These are phyloP conservation scores for Aphelenchoides besseyi DNA, from an alignment of 1,140 invertebrate genomes.

Conservation along the genomic window DNA sequence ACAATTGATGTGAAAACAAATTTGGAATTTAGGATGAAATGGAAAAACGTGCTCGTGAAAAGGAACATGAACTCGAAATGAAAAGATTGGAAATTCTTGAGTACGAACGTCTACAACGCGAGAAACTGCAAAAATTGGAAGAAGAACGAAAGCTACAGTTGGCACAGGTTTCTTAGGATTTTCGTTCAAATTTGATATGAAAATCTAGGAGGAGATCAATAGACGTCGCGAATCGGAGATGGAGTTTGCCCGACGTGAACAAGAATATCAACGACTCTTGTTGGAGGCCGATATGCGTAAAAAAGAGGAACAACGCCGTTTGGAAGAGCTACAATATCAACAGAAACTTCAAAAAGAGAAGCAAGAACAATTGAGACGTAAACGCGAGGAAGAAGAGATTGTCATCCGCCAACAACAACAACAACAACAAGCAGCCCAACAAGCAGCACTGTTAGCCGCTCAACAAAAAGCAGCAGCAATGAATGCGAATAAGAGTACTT, in stretches of 20 bases:
- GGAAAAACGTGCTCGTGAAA: constrained; percentile 25
- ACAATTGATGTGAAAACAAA: not conserved
- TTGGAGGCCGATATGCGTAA: constrained; percentile 33
- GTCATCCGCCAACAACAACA: constrained; percentile 4
- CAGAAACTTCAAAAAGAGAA: not conserved
- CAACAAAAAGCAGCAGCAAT: constrained; percentile 28
- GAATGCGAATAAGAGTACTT: constrained; percentile 8
- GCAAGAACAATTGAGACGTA: not conserved
- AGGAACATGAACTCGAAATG: constrained; percentile 42
- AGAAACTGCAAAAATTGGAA: constrained; percentile 34
- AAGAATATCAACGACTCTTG: constrained; percentile 29
- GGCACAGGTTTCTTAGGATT: constrained; percentile 26
- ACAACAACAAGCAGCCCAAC: constrained; percentile 12
- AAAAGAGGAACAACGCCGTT: constrained; percentile 25
- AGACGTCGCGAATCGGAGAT: constrained; percentile 22
- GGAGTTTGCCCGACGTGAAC: constrained; percentile 18
- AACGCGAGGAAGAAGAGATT: not conserved
- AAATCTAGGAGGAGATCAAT: constrained; percentile 38
- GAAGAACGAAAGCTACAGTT: constrained; percentile 24
- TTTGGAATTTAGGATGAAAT: constrained; percentile 33
- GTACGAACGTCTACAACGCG: constrained; percentile 36
- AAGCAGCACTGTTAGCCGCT: constrained; percentile 10
- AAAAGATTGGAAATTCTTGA: constrained; percentile 33
- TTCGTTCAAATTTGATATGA: constrained; percentile 32
- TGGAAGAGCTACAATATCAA: constrained; percentile 34